Evolutionary conservation across 2,113 vertebrate species (phyloP), one percentile per base, ranked within the genome.

Genomic region (Rhinogobius similis): DNA sequence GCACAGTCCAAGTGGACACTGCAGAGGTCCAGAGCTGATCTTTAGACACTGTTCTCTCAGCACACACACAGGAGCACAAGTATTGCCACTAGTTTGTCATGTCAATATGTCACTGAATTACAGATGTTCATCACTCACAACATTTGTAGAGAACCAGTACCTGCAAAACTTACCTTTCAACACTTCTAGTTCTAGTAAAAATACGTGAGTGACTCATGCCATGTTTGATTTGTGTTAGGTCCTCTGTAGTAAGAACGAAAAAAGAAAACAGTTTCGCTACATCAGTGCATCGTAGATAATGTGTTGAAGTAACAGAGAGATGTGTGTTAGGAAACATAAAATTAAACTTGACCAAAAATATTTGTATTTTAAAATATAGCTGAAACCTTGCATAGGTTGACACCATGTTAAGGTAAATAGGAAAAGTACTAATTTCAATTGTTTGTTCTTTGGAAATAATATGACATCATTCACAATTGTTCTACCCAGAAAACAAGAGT

Each of bases 201-300:
- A 77, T 59, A 67, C 73, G 71, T 26, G 32, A 21, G 82, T 71
- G 77, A 85, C 81, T 81, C 67, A 72, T 78, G 81, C 81, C 81
- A 66, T 62, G 84, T 82, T 73, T 83, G 81, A 29, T 67, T 83
- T 77, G 72, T 75, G 75, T 70, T 65, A 77, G 1, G 36, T 80
- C 44, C 73, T 79, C 46, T 50, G 43, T 18, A 46, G 8, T 50
- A 21, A 50, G 46, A n/a, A 50, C n/a, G 7, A 10, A 7, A 50
- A 50, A 18, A n/a, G n/a, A 48, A 48, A 48, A 48, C 18, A 20
- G 68, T 72, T 71, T 78, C 68, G 84, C 81, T 83, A 81, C 81
- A 65, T 65, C 62, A 67, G 72, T 73, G 66, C 23, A 62, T 76
- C 46, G 10, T 50, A 78, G 24, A 13, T 36, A 63, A 65, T 18